Base-by-base conservation (phyloP, 2,888 invertebrate species). In the Zele albiditarsus region DNA sequence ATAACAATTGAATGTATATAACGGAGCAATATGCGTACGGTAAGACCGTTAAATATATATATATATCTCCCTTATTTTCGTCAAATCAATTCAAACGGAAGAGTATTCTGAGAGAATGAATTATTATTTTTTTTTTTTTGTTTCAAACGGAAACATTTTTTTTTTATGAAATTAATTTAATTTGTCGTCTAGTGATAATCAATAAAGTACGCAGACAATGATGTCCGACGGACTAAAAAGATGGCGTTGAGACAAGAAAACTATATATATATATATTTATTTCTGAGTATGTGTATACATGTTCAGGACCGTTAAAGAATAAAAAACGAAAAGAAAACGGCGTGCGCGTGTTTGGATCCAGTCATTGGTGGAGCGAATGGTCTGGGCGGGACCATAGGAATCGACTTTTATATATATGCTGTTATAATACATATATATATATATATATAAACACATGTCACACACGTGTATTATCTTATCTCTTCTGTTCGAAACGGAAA, bases 181-280 rank as follows among this genome's bases (percentile, higher is more conserved):
- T 58, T 23, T 23, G 31, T 28, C 28, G 14, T 57, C 10, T 20
- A 57, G 20, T 57, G 20, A 58, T 60, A 71, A 71, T 62, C 58
- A 60, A 71, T 71, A 62, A 60, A 60, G 16, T 42, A 14, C 14
- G 12, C n/a, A 16, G 62, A 60, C 80, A 81, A 82, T 83, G 83
- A 85, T 86, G 85, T 86, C 84, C 76, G 58, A 73, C 60, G 25
- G 62, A 12, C 27, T 49, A 27, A 49, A 12, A 72, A 72, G 72
- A 63, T 87, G 87, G 87, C 87, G 87, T 85, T 83, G 85, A 83
- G 82, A 83, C 86, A 84, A 86, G 86, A 87, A 86, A 84, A 84
- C 84, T 83, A 79, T 81, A 80, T n/a, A n/a, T 23, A 60, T 33
- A 63, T 73, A 72, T 16, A 14, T 16, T n/a, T 46, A 16, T 46